A percentile compares a stretch with the other conserved stretches of the same genome.
Evolutionary conservation across 1,140 invertebrate species (phyloP).

Genomic region (Amyelois transitella): DNA sequence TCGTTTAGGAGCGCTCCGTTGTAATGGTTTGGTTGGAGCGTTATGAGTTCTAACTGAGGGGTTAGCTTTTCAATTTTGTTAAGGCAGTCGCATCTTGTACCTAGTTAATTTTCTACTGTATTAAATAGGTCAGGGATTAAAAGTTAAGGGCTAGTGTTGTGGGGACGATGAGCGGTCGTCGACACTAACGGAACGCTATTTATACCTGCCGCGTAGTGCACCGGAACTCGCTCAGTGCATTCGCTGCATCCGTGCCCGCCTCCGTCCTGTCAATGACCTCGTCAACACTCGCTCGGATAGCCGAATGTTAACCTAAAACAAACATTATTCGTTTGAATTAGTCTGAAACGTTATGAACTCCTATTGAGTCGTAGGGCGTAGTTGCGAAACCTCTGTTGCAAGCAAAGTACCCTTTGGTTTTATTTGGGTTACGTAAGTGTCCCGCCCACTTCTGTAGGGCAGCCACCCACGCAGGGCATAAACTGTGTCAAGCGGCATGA

Average conservation of each 20-base stretch:
- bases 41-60: conserved; percentile 15
- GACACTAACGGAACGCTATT: conserved; percentile 72
- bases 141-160: conserved; percentile 28
- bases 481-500: conserved; percentile 57
- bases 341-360: conserved; percentile 5
- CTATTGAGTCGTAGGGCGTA: conserved; percentile 30
- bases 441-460: conserved; percentile 56
- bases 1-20: conserved; percentile 26
- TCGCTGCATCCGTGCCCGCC: conserved; percentile 60
- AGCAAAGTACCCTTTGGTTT: conserved; percentile 58
- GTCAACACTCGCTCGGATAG: conserved; percentile 15
- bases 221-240: conserved; percentile 68
- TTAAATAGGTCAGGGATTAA: conserved; percentile 41
- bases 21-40: too few relatives aligned
- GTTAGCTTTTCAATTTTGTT: conserved; percentile 22
- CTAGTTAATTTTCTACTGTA: conserved; percentile 15
- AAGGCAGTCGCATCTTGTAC: conserved; percentile 9
- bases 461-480: conserved; percentile 51
- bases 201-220: conserved; percentile 70
- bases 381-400: conserved; percentile 52
- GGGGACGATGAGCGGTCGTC: conserved; percentile 59
- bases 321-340: not conserved
- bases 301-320: not conserved
- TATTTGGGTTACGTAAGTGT: conserved; percentile 57
- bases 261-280: conserved; percentile 69